Percentiles rank a stretch among this genome's conserved stretches.
Evolutionary conservation across 53 echinoderm and acorn worm species (phyloP).

Genomic region (Henricia sp.): DNA sequence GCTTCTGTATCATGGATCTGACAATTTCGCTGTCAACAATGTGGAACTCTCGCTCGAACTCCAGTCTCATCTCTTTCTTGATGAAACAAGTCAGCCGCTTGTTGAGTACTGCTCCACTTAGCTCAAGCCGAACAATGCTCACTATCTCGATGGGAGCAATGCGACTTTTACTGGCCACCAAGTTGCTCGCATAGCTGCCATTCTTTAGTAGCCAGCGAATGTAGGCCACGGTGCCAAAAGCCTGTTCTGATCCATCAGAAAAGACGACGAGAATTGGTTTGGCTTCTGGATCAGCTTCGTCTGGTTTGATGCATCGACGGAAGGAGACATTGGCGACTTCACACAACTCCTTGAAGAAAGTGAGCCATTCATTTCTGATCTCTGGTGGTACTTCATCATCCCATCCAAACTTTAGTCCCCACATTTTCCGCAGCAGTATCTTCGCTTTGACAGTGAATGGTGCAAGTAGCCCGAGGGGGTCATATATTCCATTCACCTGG

Average conservation of each 20-base stretch:
- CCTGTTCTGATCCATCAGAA: conserved; percentile 66
- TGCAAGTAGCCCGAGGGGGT: conserved; percentile 42
- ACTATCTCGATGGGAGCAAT: conserved; percentile 56
- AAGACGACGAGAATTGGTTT: conserved; percentile 48
- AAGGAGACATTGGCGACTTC: not conserved
- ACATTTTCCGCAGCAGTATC: conserved; percentile 42
- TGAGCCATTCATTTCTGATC: conserved; percentile 22
- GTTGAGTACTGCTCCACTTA: conserved; percentile 62
- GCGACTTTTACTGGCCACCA: conserved; percentile 60
- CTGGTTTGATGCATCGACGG: conserved; percentile 37
- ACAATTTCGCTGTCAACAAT: conserved; percentile 68
- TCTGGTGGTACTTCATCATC: conserved; percentile 6
- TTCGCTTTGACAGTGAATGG: conserved; percentile 37
- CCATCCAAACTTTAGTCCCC: conserved; percentile 33
- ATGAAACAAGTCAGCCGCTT: conserved; percentile 57
- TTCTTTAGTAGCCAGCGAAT: conserved; percentile 31
- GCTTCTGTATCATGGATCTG: conserved; percentile 58
- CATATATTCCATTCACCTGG: conserved; percentile 45
- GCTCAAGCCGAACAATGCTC: conserved; percentile 52
- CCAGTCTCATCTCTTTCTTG: conserved; percentile 46
- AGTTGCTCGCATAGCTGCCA: conserved; percentile 26
- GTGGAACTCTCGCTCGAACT: conserved; percentile 30
- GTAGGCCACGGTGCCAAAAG: conserved; percentile 55
- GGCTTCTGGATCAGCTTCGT: conserved; percentile 19
- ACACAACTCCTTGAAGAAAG: conserved; percentile 24